Percentiles rank a stretch among this genome's conserved stretches.
Evolutionary conservation across 1,140 invertebrate species (phyloP).

Genomic region (Brachionus calyciflorus): DNA sequence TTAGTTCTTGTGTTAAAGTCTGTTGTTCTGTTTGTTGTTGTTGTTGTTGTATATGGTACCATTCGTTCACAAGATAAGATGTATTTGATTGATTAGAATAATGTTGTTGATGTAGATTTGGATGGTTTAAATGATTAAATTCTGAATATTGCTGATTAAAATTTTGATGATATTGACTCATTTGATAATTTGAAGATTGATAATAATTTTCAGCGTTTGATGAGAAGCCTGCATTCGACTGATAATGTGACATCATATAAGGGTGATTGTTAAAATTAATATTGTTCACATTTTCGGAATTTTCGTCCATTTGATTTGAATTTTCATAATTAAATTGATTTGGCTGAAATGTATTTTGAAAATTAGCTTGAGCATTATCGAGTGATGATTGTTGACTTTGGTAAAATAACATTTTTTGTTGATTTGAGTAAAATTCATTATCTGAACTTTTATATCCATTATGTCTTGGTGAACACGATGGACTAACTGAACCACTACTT

Average conservation of each 20-base stretch:
- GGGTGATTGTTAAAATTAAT: not conserved
- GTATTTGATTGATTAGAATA: not conserved
- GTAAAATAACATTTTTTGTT: not conserved
- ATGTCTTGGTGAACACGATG: not conserved
- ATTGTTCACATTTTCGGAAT: not conserved
- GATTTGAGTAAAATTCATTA: not conserved
- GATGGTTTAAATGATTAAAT: not conserved
- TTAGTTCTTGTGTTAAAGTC: not conserved
- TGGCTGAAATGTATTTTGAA: not conserved
- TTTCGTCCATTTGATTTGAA: not conserved
- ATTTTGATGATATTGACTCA: not conserved
- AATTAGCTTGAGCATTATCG: not conserved
- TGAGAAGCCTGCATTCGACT: not conserved
- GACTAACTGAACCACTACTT: constrained; percentile 6
- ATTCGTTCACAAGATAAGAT: constrained; percentile 36
- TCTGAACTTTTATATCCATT: not conserved
- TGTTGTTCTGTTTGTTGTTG: constrained; percentile 9
- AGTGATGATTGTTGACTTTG: not conserved
- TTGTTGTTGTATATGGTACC: constrained; percentile 20
- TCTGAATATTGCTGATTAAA: not conserved
- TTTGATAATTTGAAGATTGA: constrained; percentile 10
- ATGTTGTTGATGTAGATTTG: not conserved
- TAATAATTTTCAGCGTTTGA: not conserved
- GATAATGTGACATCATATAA: not conserved
- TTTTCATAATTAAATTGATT: not conserved